Evolutionary conservation across 2,888 invertebrate species (phyloP).

Genomic region (Drosophila peninsularis): DNA sequence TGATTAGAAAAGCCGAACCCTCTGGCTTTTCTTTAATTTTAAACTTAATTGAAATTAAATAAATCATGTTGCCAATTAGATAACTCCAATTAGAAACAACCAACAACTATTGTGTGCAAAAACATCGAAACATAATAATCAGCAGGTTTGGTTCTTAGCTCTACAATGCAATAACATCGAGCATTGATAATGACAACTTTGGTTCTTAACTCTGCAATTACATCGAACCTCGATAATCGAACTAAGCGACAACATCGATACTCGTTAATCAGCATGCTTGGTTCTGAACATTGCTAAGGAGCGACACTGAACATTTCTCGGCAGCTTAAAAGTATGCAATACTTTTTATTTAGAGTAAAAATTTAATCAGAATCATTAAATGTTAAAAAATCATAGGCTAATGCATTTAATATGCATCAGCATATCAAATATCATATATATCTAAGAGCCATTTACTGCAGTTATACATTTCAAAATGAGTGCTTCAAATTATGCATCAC

Average conservation of each 20-base stretch:
- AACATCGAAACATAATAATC: neutral
- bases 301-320: neutral
- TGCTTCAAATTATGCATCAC: slow-evolving; percentile 23
- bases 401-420: too few relatives aligned
- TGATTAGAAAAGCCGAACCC: too few relatives aligned
- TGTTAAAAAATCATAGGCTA: too few relatives aligned
- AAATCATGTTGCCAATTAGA: neutral
- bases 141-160: too few relatives aligned
- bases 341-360: too few relatives aligned
- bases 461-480: neutral
- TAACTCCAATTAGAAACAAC: neutral
- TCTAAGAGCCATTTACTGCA: neutral
- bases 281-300: slow-evolving; percentile 6
- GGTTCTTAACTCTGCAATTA: neutral
- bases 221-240: too few relatives aligned
- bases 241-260: neutral
- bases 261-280: neutral
- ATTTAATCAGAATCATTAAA: too few relatives aligned
- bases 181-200: neutral
- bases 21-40: too few relatives aligned
- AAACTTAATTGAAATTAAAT: too few relatives aligned
- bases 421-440: neutral
- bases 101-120: neutral
- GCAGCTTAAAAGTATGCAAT: slow-evolving; percentile 1
- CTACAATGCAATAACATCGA: neutral